Conservation (phyloP, 2,113 vertebrate genomes). For the Python bivittatus region DNA sequence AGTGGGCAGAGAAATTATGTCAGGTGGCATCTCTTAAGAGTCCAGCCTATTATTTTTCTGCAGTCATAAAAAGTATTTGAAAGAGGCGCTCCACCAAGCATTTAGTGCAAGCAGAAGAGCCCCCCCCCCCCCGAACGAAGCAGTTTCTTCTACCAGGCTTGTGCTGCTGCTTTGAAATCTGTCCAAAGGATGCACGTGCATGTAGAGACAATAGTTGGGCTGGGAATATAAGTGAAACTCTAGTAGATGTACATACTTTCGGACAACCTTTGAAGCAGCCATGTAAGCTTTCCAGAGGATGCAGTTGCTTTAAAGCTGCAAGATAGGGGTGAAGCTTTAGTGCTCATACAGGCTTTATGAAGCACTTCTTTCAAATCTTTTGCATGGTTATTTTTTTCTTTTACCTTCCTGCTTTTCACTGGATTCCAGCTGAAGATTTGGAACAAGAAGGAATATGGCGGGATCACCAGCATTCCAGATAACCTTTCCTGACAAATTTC, state of each 20-base stretch:
- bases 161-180: not conserved
- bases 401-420: not conserved
- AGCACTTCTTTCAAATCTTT: not conserved
- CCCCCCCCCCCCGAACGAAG: not conserved
- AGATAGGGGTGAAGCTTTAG: not conserved
- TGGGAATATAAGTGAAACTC: not conserved
- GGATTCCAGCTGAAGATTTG: not conserved
- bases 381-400: not conserved
- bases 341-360: not conserved
- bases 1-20: not conserved
- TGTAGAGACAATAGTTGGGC: not conserved
- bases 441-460: not conserved
- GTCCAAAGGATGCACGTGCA: no score
- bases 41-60: not conserved
- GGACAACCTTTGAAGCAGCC: not conserved
- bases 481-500: no score
- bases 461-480: no score
- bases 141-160: not conserved
- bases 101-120: not conserved
- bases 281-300: not conserved
- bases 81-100: not conserved
- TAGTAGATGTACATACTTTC: not conserved
- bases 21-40: not conserved
- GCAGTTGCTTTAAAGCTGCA: not conserved
- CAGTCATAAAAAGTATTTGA: not conserved